These are phyloP conservation scores for Eudorcas thomsonii DNA, from an alignment of 2,113 vertebrate species.

Conservation along the genomic window DNA sequence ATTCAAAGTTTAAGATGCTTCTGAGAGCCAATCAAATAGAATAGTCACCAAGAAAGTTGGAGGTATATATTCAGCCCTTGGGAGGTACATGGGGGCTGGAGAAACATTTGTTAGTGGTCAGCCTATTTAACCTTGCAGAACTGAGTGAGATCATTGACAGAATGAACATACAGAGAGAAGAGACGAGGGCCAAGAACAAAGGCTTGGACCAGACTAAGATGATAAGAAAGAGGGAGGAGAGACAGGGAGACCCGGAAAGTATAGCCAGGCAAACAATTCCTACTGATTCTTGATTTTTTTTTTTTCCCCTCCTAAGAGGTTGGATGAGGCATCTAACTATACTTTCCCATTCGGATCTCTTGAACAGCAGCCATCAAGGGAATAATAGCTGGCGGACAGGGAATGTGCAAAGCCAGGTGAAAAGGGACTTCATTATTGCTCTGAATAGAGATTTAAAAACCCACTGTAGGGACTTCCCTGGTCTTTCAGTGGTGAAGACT, in stretches of 20 bases:
- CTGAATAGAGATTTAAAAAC: neutral
- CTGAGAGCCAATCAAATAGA: neutral
- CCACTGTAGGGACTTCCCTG: neutral
- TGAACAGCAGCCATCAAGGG: neutral
- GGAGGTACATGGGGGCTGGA: neutral
- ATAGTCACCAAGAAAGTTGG: neutral
- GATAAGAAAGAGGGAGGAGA: neutral
- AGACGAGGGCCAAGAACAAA: neutral
- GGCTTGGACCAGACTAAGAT: neutral
- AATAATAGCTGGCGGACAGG: neutral
- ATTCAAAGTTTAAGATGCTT: neutral
- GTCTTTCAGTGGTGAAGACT: neutral
- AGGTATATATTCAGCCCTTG: neutral
- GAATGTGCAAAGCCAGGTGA: neutral
- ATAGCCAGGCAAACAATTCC: neutral
- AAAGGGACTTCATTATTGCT: neutral
- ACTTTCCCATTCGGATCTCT: neutral
- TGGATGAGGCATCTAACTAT: neutral
- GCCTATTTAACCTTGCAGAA: neutral
- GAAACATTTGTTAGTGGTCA: neutral
- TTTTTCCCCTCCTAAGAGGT: neutral
- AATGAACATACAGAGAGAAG: neutral
- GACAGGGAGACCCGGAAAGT: neutral
- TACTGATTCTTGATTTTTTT: neutral
- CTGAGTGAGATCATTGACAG: neutral